Evolutionary conservation across 2,113 vertebrate genomes (phyloP).

Genomic region (Bambusicola thoracicus): DNA sequence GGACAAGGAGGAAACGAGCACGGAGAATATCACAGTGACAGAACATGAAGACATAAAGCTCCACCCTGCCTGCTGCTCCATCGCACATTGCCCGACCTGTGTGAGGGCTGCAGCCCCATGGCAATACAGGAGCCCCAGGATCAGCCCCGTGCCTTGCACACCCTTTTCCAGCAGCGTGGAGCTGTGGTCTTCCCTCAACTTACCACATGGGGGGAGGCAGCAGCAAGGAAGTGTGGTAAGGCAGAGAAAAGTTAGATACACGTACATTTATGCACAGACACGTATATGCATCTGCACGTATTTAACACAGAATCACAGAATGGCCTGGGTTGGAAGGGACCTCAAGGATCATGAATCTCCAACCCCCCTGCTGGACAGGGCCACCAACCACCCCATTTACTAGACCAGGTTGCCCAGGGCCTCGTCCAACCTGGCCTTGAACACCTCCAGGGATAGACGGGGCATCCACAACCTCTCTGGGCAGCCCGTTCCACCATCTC

Average conservation of each 20-base stretch:
- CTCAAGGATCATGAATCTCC: no score
- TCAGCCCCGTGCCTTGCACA: accelerated
- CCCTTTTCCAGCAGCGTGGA: background rate
- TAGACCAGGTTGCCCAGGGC: no score
- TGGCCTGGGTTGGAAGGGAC: no score
- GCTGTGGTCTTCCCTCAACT: background rate
- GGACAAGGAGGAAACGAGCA: accelerated
- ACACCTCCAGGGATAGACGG: no score
- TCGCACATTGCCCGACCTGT: accelerated
- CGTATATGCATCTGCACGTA: accelerated
- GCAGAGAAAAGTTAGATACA: background rate
- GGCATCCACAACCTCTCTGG: no score
- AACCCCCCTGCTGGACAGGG: no score
- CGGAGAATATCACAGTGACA: background rate
- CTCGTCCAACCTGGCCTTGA: no score
- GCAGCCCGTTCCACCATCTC: no score
- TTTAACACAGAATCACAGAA: no score
- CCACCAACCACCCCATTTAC: no score
- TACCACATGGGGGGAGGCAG: background rate
- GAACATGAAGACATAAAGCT: background rate
- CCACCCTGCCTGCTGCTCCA: background rate
- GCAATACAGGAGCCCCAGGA: accelerated
- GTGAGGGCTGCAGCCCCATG: accelerated
- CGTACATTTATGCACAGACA: background rate
- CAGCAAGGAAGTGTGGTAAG: background rate